Evolutionary conservation across 2,113 vertebrate species (phyloP).

Genomic region (Bungarus multicinctus): DNA sequence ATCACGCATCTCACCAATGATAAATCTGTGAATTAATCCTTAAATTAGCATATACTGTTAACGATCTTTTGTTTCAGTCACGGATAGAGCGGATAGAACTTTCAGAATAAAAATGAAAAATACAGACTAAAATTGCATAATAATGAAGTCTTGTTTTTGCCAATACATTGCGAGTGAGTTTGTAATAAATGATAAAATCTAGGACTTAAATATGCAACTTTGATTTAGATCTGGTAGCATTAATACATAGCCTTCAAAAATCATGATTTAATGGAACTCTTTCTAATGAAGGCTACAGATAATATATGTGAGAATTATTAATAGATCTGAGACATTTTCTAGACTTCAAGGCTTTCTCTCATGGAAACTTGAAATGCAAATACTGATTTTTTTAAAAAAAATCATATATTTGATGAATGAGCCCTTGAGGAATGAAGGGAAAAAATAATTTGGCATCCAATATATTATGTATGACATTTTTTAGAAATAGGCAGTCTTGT

Average conservation of each 20-base stretch:
- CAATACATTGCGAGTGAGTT: neutral
- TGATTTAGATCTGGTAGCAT: slow-evolving; percentile 20
- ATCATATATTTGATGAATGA: neutral
- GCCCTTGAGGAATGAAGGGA: neutral
- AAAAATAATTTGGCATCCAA: neutral
- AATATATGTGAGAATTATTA: slow-evolving; percentile 23
- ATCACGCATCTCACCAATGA: neutral
- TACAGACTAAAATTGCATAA: neutral
- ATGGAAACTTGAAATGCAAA: neutral
- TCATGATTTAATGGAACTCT: slow-evolving; percentile 14
- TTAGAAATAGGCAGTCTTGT: neutral
- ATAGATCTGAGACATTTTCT: slow-evolving; percentile 20
- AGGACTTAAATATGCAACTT: neutral
- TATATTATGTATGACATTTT: slow-evolving; percentile 8
- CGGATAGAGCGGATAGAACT: neutral
- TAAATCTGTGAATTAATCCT: neutral
- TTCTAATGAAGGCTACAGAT: slow-evolving; percentile 9
- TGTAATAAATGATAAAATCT: slow-evolving; percentile 23
- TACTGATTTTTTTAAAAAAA: neutral
- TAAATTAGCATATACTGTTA: neutral
- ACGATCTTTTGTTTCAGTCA: neutral
- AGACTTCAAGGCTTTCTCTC: neutral
- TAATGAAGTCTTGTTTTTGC: neutral
- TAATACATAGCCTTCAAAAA: slow-evolving; percentile 17
- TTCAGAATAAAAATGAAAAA: neutral